Evolutionary conservation across 30 jellyfish, hydroid and myxozoan species (phyloP).

Genomic region (Aurelia sp.): DNA sequence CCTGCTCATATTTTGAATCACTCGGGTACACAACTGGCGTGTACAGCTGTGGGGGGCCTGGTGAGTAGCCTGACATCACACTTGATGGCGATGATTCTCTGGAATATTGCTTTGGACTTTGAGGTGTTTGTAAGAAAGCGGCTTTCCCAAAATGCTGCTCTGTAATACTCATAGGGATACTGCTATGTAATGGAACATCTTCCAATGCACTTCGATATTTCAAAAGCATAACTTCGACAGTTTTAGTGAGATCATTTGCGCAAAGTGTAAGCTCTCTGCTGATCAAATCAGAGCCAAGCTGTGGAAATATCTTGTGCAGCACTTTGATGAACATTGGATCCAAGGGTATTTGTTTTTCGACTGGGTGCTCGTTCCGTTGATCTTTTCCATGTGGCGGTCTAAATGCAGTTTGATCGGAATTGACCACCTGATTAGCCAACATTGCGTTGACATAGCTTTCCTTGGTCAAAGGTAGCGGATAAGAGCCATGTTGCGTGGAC

Average conservation of each 20-base stretch:
- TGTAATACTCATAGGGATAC: not conserved
- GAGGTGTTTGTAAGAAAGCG: slow-evolving; percentile 23
- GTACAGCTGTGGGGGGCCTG: slow-evolving; percentile 62
- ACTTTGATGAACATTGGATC: slow-evolving; percentile 58
- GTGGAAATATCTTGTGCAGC: slow-evolving; percentile 63
- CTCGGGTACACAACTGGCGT: slow-evolving; percentile 76
- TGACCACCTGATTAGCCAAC: slow-evolving; percentile 19
- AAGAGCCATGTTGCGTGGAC: slow-evolving; percentile 23
- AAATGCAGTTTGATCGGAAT: slow-evolving; percentile 6
- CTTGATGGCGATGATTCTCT: slow-evolving; percentile 67
- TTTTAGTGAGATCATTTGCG: slow-evolving; percentile 53
- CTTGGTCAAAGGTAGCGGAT: slow-evolving; percentile 2
- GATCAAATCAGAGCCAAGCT: slow-evolving; percentile 43
- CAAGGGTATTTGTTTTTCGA: slow-evolving; percentile 15
- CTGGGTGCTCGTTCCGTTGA: slow-evolving; percentile 14
- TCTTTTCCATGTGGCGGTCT: slow-evolving; percentile 8
- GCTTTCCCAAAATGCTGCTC: slow-evolving; percentile 36
- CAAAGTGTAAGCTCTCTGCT: slow-evolving; percentile 52
- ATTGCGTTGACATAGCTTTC: slow-evolving; percentile 1
- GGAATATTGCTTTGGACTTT: slow-evolving; percentile 57
- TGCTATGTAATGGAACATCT: slow-evolving; percentile 29
- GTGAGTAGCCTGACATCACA: slow-evolving; percentile 57
- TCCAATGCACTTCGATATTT: slow-evolving; percentile 59
- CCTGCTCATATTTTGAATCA: slow-evolving; percentile 44
- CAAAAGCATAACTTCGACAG: slow-evolving; percentile 53